Evolutionary conservation across 2,797 vertebrate genomes (phyloP).

Genomic region (Sebastes glaucus): DNA sequence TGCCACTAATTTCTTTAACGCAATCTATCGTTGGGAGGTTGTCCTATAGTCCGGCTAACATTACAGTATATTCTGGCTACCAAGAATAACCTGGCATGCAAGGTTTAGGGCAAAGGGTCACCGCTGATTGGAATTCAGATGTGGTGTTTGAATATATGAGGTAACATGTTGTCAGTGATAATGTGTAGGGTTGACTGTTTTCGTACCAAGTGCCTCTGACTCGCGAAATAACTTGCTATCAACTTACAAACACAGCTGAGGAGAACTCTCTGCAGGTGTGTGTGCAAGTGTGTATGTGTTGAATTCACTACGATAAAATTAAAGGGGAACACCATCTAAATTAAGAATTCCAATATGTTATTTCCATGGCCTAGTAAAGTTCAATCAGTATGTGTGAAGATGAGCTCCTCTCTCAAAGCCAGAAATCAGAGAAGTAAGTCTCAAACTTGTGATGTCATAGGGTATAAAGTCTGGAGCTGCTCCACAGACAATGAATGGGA

Average conservation of each 20-base stretch:
- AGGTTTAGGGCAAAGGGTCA: neutral
- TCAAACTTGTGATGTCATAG: too few species aligned
- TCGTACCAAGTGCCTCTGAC: slow-evolving; percentile 1
- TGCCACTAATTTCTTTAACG: too few species aligned
- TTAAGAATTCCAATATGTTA: too few species aligned
- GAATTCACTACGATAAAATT: too few species aligned
- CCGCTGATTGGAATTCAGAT: slow-evolving; percentile 1
- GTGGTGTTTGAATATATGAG: slow-evolving; percentile 1
- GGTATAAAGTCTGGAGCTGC: too few species aligned
- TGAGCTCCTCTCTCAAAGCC: too few species aligned
- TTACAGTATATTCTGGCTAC: neutral
- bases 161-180: slow-evolving; percentile 9
- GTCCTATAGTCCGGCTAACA: too few species aligned
- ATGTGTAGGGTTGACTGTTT: slow-evolving; percentile 5
- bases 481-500: too few species aligned
- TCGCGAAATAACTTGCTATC: slow-evolving; percentile 34
- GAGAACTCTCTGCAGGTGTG: neutral
- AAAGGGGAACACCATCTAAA: too few species aligned
- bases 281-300: neutral
- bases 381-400: rapidly evolving
- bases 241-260: slow-evolving; percentile 32
- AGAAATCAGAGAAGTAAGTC: too few species aligned
- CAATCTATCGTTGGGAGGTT: too few species aligned
- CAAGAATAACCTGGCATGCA: neutral
- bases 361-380: too few species aligned